Conservation (phyloP, 2,797 vertebrate species). For the Ctenochaetus hawaiiensis region DNA sequence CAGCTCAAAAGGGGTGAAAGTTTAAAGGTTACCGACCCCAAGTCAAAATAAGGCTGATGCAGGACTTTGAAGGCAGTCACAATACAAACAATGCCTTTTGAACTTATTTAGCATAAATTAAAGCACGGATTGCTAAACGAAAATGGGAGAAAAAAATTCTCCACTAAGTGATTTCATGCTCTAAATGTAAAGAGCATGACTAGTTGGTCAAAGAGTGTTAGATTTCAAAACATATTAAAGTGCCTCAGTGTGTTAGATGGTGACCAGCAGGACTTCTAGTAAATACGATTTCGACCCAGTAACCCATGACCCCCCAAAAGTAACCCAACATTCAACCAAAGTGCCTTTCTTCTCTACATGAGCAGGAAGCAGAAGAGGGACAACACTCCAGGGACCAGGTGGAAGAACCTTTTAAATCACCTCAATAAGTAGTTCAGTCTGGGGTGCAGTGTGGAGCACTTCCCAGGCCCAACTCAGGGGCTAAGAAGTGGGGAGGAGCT, state of each 20-base stretch:
- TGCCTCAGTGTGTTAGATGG: constrained; percentile 1
- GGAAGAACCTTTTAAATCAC: constrained; percentile 75
- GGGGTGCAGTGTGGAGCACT: constrained; percentile 59
- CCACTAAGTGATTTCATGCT: neutral
- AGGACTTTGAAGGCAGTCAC: constrained; percentile 34
- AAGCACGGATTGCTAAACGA: constrained; percentile 10
- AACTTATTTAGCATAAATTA: constrained; percentile 17
- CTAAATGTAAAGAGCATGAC: constrained; percentile 1
- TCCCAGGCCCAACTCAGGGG: constrained; percentile 52
- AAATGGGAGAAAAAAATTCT: constrained; percentile 8
- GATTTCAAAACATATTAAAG: constrained; percentile 23
- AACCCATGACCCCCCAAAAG: constrained; percentile 52
- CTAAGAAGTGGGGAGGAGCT: constrained; percentile 72
- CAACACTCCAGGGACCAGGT: constrained; percentile 67
- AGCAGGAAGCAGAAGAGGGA: constrained; percentile 74
- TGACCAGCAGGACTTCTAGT: constrained; percentile 21
- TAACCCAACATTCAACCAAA: constrained; percentile 31
- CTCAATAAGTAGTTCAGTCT: constrained; percentile 76
- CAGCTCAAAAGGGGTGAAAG: constrained; percentile 47
- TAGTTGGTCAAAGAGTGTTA: constrained; percentile 37
- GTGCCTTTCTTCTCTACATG: constrained; percentile 49
- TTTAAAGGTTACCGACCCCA: constrained; percentile 39
- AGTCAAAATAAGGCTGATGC: constrained; percentile 37
- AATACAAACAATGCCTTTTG: constrained; percentile 46
- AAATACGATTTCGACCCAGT: constrained; percentile 28